Evolutionary conservation across 2,797 vertebrate genomes (phyloP), one percentile per base, ranked within the genome.

Genomic region (Oreochromis grahami): DNA sequence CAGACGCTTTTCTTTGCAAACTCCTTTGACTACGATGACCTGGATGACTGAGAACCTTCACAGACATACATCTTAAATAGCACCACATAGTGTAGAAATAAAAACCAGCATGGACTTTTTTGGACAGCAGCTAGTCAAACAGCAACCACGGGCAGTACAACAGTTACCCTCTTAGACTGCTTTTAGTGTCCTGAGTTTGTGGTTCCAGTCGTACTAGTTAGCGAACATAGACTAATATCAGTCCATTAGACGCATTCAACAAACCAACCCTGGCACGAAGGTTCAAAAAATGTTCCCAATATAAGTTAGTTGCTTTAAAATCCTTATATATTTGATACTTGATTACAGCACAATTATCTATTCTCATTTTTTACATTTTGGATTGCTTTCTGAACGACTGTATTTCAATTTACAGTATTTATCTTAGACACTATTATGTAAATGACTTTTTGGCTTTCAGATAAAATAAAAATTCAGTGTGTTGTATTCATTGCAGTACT

Each of bases 301-400:
- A 3, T 36, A 60, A 36, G 17, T 60, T 60, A 19, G 5, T 7
- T 32, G 26, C 55, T 56, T 32, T 56, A 32, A 56, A 15, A 1
- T 56, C 26, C 26, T 29, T 5, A 56, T 56, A 56, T 56, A 3
- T 3, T 56, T 56, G 3, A 56, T 29, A 29, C 26, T 56, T 56
- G 55, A 6, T 3, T 32, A 9, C 5, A 9, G 26, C 26, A 0
- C 1, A 1, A 0, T 56, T 56, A 52, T 52, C 5, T 21, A 1
- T 29, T 8, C 7, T 55, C 7, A 0, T 3, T 0, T 58, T 32
- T 32, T 17, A 32, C 29, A 10, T 17, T 32, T 58, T 10, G 29
- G 26, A 58, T 58, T 58, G 17, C 2, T 58, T 11, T 34, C 56
- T 60, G 3, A 4, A 34, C 11, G 29, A 34, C 17, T 0, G 5